These are phyloP conservation scores for Dyspetes luteomarginatus DNA, from an alignment of 2,888 invertebrate genomes.

Conservation along the genomic window DNA sequence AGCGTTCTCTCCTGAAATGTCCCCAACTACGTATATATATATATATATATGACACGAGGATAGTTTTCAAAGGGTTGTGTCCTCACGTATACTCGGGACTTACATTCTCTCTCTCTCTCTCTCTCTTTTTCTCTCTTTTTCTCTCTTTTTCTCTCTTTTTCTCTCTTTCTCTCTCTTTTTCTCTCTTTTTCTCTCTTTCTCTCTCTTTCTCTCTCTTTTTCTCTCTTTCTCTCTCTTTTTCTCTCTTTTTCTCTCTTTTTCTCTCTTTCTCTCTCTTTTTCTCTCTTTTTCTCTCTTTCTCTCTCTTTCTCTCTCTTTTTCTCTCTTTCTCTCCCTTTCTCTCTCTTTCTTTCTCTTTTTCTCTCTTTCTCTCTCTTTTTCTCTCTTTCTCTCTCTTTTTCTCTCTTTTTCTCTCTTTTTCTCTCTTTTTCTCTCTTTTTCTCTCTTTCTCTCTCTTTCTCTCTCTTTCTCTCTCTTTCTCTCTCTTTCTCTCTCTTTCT, in stretches of 20 bases:
- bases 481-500: not conserved
- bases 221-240: too few species aligned
- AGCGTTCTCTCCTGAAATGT: conserved; percentile 56
- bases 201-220: conserved; percentile 7
- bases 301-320: conserved; percentile 10
- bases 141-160: conserved; percentile 10
- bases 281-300: too few species aligned
- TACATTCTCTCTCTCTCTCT: not conserved
- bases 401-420: not conserved
- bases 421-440: not conserved
- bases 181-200: too few species aligned
- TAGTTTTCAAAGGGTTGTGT: conserved; percentile 46
- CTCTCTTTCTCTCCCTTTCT: conserved; percentile 1
- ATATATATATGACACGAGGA: not conserved
- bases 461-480: conserved; percentile 12
- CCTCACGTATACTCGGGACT: conserved; percentile 28
- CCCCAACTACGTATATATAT: not conserved
- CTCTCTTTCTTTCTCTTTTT: conserved; percentile 17
- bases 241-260: too few species aligned
- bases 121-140: too few species aligned
- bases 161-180: conserved; percentile 7
- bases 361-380: not conserved
- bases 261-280: conserved; percentile 7
- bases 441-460: not conserved
- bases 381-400: not conserved